Evolutionary conservation across 2,888 invertebrate species (phyloP).

Genomic region (Drosophila phalerata): DNA sequence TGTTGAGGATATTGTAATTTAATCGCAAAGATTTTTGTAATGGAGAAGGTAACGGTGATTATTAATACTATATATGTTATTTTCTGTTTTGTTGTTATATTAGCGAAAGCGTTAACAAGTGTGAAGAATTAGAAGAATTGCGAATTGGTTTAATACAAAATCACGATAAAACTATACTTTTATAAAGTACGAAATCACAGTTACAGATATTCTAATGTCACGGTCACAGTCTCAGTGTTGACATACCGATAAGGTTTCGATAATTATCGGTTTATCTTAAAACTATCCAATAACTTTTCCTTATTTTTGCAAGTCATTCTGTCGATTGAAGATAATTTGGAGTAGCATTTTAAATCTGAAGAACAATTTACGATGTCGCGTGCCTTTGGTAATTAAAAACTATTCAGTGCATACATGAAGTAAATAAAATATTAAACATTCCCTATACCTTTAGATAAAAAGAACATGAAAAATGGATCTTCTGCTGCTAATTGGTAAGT

Average conservation of each 20-base stretch:
- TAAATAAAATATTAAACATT: neutral
- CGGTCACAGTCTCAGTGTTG: neutral
- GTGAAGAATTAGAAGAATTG: too few relatives aligned
- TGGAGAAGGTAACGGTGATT: too few relatives aligned
- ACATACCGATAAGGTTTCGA: neutral
- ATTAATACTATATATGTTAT: too few relatives aligned
- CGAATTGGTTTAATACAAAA: too few relatives aligned
- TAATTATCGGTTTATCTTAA: neutral
- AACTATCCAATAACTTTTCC: neutral
- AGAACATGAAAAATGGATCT: too few relatives aligned
- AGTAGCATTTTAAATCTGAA: too few relatives aligned
- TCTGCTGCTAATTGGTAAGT: neutral
- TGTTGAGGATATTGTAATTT: too few relatives aligned
- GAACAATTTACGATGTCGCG: neutral
- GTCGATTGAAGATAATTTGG: neutral
- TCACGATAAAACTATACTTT: neutral
- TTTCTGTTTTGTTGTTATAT: too few relatives aligned
- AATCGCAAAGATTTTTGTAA: neutral
- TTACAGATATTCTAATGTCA: neutral
- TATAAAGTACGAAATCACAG: neutral
- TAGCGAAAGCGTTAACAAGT: too few relatives aligned
- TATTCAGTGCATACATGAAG: too few relatives aligned
- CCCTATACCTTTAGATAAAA: neutral
- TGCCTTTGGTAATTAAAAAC: neutral
- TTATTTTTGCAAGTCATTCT: neutral